Evolutionary conservation across 2,113 vertebrate genomes (phyloP).

Genomic region (Narcine bancroftii): DNA sequence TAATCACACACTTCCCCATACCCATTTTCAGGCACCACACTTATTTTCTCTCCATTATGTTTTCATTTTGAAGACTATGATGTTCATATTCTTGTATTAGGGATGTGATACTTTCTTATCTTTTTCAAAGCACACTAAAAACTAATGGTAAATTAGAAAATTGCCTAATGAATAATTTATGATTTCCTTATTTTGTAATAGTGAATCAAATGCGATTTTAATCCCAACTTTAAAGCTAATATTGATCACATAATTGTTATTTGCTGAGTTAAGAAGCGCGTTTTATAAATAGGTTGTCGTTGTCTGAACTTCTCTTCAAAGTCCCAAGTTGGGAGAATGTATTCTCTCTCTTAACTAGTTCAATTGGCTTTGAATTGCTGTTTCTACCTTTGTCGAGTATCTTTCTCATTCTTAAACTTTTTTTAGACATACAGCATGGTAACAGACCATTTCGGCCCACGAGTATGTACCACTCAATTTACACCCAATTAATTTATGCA

Average conservation of each 20-base stretch:
- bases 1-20: too few species aligned
- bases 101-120: too few species aligned
- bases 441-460: too few species aligned
- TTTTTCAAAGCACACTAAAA: too few species aligned
- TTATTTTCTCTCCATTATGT: too few species aligned
- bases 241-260: neutral
- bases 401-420: too few species aligned
- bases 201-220: neutral
- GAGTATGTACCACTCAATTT: too few species aligned
- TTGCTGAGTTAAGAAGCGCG: neutral
- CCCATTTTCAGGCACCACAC: too few species aligned
- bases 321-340: neutral
- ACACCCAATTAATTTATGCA: too few species aligned
- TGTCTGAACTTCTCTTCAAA: neutral
- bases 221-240: neutral
- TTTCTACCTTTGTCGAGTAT: neutral
- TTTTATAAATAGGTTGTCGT: neutral
- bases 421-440: too few species aligned
- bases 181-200: neutral
- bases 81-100: too few species aligned
- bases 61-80: too few species aligned
- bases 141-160: neutral
- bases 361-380: neutral
- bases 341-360: neutral
- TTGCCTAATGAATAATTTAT: neutral